A percentile compares a stretch with the other conserved stretches of the same genome.
phyloP scores from a whole-genome alignment of 2,113 vertebrate species.

The Telmatochromis bifrenatus region DNA sequence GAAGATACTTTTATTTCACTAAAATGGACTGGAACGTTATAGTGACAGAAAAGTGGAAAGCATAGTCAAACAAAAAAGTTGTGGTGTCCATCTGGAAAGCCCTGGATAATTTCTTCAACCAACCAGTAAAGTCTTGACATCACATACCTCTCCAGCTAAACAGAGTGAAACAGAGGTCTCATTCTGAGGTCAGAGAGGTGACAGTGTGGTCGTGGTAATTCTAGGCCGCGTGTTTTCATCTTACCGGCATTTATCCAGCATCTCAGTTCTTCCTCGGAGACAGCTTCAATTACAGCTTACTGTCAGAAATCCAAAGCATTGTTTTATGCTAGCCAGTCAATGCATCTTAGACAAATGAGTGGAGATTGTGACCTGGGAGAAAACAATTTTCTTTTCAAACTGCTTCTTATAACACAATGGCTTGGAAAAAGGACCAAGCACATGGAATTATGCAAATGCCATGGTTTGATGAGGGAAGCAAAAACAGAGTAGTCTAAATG shows the following conservation, averaged over 20 bases:
- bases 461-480: constrained; percentile 41
- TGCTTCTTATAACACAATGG: constrained; percentile 54
- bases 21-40: background rate
- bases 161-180: background rate
- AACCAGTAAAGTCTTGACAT: background rate
- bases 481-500: constrained; percentile 26
- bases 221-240: constrained; percentile 33
- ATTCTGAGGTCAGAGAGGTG: constrained; percentile 18
- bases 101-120: background rate
- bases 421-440: constrained; percentile 45
- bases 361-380: constrained; percentile 44
- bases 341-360: constrained; percentile 54
- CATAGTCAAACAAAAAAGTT: background rate
- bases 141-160: background rate
- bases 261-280: constrained; percentile 16
- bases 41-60: background rate
- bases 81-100: background rate
- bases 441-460: constrained; percentile 47
- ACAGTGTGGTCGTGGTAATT: constrained; percentile 23
- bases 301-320: constrained; percentile 51
- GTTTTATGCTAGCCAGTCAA: constrained; percentile 39
- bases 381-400: constrained; percentile 40
- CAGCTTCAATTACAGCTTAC: constrained; percentile 39
- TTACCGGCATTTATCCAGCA: constrained; percentile 8
- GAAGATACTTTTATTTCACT: background rate